Conservation (phyloP, 2,888 invertebrate species). For the Drosophila colorata region DNA sequence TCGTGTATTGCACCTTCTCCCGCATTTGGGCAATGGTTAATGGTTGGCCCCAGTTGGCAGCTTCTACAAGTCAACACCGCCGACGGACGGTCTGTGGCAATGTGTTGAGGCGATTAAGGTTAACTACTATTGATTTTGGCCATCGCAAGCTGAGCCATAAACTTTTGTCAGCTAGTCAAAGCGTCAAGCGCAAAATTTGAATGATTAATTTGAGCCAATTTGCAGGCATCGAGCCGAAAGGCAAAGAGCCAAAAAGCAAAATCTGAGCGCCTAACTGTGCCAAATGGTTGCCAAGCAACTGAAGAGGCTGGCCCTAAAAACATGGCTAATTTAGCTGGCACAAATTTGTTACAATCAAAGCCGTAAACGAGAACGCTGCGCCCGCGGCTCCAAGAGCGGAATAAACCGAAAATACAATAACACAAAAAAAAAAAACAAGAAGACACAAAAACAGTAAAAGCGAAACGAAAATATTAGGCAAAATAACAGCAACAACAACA, state of each 20-base stretch:
- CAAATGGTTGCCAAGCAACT: slow-evolving; percentile 60
- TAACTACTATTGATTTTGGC: slow-evolving; percentile 75
- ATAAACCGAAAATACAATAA: slow-evolving; percentile 34
- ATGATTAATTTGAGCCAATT: slow-evolving; percentile 73
- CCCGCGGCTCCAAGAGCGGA: slow-evolving; percentile 42
- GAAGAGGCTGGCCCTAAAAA: slow-evolving; percentile 61
- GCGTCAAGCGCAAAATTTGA: slow-evolving; percentile 60
- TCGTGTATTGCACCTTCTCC: slow-evolving; percentile 11
- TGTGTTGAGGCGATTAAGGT: slow-evolving; percentile 62
- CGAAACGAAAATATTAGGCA: slow-evolving; percentile 52
- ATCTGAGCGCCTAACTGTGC: slow-evolving; percentile 58
- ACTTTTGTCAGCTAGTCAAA: slow-evolving; percentile 61
- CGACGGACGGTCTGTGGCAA: slow-evolving; percentile 1
- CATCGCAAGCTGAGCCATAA: slow-evolving; percentile 34
- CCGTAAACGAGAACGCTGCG: slow-evolving; percentile 62
- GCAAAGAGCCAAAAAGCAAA: slow-evolving; percentile 31
- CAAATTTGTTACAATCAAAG: slow-evolving; percentile 77
- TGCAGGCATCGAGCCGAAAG: slow-evolving; percentile 42
- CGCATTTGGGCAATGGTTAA: slow-evolving; percentile 26
- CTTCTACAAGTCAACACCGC: slow-evolving; percentile 46
- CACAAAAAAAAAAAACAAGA: slow-evolving; percentile 21
- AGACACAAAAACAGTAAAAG: slow-evolving; percentile 9
- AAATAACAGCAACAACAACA: slow-evolving; percentile 25
- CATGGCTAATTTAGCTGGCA: slow-evolving; percentile 71
- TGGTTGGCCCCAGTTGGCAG: slow-evolving; percentile 28